Evolutionary conservation across 1,140 invertebrate species (phyloP).

Genomic region (Thereuonema tuberculata): DNA sequence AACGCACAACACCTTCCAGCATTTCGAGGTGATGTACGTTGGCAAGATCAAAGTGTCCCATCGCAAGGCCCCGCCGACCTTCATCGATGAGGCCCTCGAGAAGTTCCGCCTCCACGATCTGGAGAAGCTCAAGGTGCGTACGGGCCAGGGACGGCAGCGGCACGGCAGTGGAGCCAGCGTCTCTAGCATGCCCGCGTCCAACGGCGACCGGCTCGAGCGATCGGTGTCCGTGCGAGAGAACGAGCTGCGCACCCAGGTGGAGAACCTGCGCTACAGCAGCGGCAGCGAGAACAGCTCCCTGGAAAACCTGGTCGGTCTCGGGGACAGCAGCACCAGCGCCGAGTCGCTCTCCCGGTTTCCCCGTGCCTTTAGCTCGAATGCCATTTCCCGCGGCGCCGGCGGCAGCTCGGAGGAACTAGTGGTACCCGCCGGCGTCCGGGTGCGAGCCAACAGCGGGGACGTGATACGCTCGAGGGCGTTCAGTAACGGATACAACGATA

Average conservation of each 20-base stretch:
- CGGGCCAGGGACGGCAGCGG: slow-evolving; percentile 16
- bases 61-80: slow-evolving; percentile 66
- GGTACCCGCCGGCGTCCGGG: background rate
- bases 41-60: slow-evolving; percentile 73
- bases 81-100: slow-evolving; percentile 77
- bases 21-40: slow-evolving; percentile 62
- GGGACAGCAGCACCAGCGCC: background rate
- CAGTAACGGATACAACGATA: background rate
- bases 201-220: slow-evolving; percentile 1
- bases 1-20: slow-evolving; percentile 24
- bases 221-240: slow-evolving; percentile 4
- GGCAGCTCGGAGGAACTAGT: background rate
- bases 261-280: background rate
- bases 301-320: background rate
- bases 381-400: background rate
- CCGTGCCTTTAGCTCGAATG: background rate
- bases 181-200: slow-evolving; percentile 24
- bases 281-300: background rate
- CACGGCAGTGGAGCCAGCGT: slow-evolving; percentile 29
- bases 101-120: slow-evolving; percentile 67
- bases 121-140: slow-evolving; percentile 37
- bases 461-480: background rate
- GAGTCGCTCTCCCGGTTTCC: background rate
- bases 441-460: background rate
- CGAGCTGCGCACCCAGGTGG: background rate